Conservation (phyloP, 2,113 vertebrate species). For the Paramormyrops kingsleyae region DNA sequence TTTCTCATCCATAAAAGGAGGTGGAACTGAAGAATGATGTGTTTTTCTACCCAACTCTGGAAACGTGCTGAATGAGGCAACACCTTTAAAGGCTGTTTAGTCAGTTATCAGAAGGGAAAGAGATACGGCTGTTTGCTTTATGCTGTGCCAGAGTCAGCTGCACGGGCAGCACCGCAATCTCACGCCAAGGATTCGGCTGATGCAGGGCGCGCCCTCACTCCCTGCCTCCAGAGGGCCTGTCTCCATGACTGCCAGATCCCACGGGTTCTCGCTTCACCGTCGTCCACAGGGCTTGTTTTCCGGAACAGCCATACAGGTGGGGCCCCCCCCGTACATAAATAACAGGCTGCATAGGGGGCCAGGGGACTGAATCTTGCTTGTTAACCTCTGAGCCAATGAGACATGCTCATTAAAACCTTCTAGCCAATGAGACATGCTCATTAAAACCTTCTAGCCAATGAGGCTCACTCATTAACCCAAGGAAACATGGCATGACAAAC, state of each 20-base stretch:
- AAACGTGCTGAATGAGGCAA: background rate
- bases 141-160: background rate
- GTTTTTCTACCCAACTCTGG: background rate
- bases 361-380: background rate
- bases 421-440: background rate
- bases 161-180: background rate
- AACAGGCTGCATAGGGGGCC: background rate
- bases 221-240: background rate
- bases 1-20: background rate
- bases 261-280: background rate
- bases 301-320: background rate
- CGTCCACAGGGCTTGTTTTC: background rate
- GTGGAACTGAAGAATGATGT: background rate
- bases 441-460: constrained; percentile 4
- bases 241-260: constrained; percentile 1
- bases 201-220: background rate
- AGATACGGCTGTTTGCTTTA: background rate
- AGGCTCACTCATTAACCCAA: background rate
- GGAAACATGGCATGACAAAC: background rate
- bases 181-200: background rate
- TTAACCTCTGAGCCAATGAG: background rate
- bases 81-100: background rate
- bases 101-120: background rate
- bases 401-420: background rate
- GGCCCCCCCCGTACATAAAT: background rate